Conservation (phyloP, 2,113 vertebrate genomes). For the Catharus fuscescens region DNA sequence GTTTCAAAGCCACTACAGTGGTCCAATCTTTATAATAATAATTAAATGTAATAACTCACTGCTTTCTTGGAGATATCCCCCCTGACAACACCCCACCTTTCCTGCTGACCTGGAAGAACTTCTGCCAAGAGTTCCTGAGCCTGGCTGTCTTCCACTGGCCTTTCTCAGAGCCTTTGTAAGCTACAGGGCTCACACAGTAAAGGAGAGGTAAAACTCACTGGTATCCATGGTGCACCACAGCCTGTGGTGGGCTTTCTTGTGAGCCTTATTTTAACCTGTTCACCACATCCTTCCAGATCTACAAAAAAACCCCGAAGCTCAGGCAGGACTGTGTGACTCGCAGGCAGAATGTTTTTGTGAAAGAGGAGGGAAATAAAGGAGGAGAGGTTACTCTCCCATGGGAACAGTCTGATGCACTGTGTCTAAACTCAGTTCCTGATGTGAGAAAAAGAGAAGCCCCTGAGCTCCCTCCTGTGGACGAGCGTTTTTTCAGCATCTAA, state of each 20-base stretch:
- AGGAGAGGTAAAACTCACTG: background rate
- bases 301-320: background rate
- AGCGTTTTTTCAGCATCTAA: background rate
- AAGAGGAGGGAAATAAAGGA: background rate
- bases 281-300: background rate
- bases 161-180: background rate
- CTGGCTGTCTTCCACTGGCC: background rate
- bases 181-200: background rate
- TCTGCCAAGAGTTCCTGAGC: background rate
- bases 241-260: background rate
- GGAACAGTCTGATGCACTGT: background rate
- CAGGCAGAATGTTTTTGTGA: background rate
- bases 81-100: background rate
- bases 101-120: background rate
- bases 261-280: background rate
- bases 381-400: background rate
- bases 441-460: background rate
- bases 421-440: background rate
- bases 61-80: background rate
- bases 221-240: background rate
- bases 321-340: background rate
- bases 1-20: background rate
- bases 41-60: background rate
- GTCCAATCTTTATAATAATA: background rate
- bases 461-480: background rate